A percentile compares a stretch with the other conserved stretches of the same genome.
Conservation (phyloP, 2,113 vertebrate genomes). For the Clarias macrocephalus region DNA sequence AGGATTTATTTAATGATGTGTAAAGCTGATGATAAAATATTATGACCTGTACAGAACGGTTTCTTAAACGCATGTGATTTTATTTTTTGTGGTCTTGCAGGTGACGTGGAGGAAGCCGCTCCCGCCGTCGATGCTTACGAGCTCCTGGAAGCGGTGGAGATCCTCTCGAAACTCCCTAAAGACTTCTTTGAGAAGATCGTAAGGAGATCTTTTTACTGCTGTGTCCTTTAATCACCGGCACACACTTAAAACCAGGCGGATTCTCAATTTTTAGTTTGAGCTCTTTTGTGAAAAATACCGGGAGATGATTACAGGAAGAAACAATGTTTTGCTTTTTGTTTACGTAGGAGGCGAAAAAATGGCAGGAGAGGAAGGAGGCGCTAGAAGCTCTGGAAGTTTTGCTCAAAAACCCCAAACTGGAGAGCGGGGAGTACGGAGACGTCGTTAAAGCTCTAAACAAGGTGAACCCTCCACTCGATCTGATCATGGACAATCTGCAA, state of each 20-base stretch:
- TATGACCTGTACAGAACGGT: no score
- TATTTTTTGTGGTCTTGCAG: neutral
- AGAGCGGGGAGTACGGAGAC: constrained; percentile 92
- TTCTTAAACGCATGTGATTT: no score
- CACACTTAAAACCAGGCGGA: neutral
- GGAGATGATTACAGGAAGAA: no score
- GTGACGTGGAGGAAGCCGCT: neutral
- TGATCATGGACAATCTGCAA: no score
- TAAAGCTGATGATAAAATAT: no score
- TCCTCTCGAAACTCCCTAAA: constrained; percentile 96
- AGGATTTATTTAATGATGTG: no score
- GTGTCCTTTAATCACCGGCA: neutral
- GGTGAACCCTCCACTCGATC: constrained; percentile 64
- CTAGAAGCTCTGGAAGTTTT: constrained; percentile 88
- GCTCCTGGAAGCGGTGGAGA: constrained; percentile 91
- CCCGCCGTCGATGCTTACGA: constrained; percentile 87
- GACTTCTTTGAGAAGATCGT: constrained; percentile 99
- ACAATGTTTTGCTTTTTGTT: neutral
- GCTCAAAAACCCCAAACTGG: constrained; percentile 90
- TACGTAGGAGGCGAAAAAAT: constrained; percentile 94
- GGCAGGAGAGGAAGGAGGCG: constrained; percentile 98
- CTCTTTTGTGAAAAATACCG: no score
- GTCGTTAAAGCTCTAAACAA: constrained; percentile 93
- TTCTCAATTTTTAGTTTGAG: no score
- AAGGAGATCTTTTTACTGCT: constrained; percentile 56